These are phyloP conservation scores for Gorsachius magnificus DNA, from an alignment of 2,797 vertebrate species.

Conservation along the genomic window DNA sequence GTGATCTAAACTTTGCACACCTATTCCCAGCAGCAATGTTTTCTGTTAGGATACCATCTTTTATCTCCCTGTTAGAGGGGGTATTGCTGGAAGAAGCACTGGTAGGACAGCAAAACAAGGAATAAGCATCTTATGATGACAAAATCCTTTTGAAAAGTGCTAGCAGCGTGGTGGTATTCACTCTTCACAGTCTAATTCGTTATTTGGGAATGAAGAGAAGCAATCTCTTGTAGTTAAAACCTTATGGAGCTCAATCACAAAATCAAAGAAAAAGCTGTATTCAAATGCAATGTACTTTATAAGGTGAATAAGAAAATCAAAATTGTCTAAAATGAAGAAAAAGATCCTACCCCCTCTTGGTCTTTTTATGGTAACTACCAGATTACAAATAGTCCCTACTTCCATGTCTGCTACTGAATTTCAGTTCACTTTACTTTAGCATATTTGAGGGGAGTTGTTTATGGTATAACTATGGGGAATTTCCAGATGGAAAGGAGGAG, in stretches of 20 bases:
- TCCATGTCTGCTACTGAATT: constrained; percentile 14
- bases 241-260: constrained; percentile 3
- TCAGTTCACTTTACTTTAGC: constrained; percentile 20
- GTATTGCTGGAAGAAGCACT: neutral
- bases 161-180: neutral
- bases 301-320: constrained; percentile 4
- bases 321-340: constrained; percentile 21
- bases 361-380: neutral
- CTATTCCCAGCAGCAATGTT: neutral
- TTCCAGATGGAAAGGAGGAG: constrained; percentile 54
- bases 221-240: neutral
- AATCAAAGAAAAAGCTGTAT: neutral
- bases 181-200: constrained; percentile 11
- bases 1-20: neutral
- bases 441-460: constrained; percentile 33
- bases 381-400: neutral
- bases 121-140: neutral
- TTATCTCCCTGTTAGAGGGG: neutral
- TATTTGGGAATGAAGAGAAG: neutral
- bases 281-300: neutral
- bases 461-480: constrained; percentile 30
- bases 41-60: neutral
- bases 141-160: neutral
- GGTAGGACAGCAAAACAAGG: neutral
- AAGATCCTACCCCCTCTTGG: neutral